Conservation (phyloP, 2,113 vertebrate species). For the Phalacrocorax carbo region DNA sequence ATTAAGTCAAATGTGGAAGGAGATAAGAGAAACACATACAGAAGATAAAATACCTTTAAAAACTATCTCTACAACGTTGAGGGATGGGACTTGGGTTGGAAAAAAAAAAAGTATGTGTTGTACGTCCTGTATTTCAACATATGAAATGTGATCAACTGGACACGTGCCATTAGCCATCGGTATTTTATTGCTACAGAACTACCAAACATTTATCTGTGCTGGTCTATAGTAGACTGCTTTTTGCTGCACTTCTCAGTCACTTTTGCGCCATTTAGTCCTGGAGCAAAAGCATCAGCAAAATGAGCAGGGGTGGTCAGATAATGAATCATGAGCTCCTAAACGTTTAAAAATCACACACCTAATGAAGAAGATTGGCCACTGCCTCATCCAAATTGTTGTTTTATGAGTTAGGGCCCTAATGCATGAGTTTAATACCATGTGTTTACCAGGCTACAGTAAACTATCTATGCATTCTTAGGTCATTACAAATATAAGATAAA, state of each 20-base stretch:
- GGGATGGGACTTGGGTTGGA: background rate
- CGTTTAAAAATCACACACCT: constrained; percentile 29
- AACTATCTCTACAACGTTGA: background rate
- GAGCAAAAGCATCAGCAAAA: constrained; percentile 25
- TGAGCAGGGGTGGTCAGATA: background rate
- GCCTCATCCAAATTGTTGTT: constrained; percentile 55
- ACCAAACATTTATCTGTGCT: background rate
- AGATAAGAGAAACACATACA: background rate
- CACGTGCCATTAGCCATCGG: background rate
- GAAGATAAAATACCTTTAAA: background rate
- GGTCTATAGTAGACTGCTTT: background rate
- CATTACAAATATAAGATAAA: constrained; percentile 59
- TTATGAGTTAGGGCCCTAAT: background rate
- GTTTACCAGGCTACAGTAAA: constrained; percentile 51
- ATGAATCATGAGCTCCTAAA: background rate
- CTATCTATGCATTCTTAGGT: constrained; percentile 32
- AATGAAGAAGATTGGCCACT: constrained; percentile 24
- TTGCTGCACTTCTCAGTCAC: background rate
- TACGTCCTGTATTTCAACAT: background rate
- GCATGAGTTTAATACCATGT: constrained; percentile 8
- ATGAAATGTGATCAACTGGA: background rate
- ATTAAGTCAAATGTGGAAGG: background rate
- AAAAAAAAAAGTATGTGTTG: background rate
- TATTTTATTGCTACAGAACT: background rate
- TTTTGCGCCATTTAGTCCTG: background rate